Base-by-base conservation (phyloP, 92 coral and sea anemone species). In the Desmophyllum pertusum region DNA sequence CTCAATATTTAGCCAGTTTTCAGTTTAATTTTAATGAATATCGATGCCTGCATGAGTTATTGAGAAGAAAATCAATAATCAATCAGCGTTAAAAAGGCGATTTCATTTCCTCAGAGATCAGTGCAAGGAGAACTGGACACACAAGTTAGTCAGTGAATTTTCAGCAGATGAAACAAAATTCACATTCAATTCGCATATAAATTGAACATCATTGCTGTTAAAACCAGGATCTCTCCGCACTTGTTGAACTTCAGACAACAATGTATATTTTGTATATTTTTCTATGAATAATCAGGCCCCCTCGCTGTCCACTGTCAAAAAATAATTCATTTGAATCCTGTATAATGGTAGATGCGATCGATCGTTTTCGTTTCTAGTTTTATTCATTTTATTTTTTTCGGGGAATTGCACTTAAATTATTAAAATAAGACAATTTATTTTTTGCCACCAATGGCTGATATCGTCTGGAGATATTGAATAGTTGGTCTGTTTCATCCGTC, bases 11-110 rank as follows among this genome's bases (percentile, higher is more conserved):
- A 63, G 76, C 10, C 45, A n/a, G n/a, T n/a, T n/a, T 66, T 61
- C 35, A 0, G 18, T 80, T 80, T 46, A 50, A 41, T 13, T 57
- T 35, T 46, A 48, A 62, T 27, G 30, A 19, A 6, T 31, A n/a
- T 50, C 76, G 51, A 55, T 37, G 39, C 84, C 14, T 66, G 10
- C 66, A 68, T n/a, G 55, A 19, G 41, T 36, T 30, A 17, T 40
- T n/a, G n/a, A n/a, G n/a, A 23, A 30, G 35, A 50, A 51, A 68
- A 80, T 80, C 14, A 80, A 80, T 80, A 65, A 68, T 80, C 50
- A 21, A 80, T 23, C 7, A 15, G 40, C n/a, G 65, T 50, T 67
- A 36, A 11, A 80, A 4, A 46, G 17, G 19, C 23, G n/a, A 45
- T 21, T 42, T 50, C 33, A 4, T 48, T 80, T 3, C 40, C 53